Conservation (phyloP, 2,888 invertebrate species). For the Gymnosoma rotundatum region DNA sequence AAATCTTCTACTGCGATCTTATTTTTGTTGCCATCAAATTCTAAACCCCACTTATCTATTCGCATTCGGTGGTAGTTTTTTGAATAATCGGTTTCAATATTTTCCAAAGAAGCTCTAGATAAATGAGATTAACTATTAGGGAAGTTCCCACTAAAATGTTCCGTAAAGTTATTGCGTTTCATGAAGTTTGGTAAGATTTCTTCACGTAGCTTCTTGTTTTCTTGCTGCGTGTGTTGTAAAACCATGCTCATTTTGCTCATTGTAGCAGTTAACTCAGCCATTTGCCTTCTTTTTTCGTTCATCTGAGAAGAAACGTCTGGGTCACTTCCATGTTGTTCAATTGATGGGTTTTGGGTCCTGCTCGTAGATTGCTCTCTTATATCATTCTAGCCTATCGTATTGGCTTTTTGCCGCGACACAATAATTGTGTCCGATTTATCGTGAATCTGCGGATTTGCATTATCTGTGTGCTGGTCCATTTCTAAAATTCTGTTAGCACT, state of each 20-base stretch:
- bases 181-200: not conserved
- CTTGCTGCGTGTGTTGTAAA: not conserved
- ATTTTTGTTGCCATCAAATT: not conserved
- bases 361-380: too few species aligned
- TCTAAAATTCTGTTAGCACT: not conserved
- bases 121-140: not conserved
- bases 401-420: too few species aligned
- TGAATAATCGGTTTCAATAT: not conserved
- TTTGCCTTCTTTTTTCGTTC: not conserved
- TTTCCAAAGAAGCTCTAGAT: not conserved
- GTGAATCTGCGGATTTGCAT: not conserved
- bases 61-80: not conserved
- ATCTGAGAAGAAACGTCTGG: not conserved
- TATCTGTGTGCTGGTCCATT: not conserved
- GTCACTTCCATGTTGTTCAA: not conserved
- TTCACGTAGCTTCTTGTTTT: not conserved
- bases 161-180: too few species aligned
- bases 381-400: too few species aligned
- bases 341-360: too few species aligned
- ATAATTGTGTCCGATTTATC: not conserved
- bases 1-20: slow-evolving; percentile 4
- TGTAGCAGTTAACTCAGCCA: not conserved
- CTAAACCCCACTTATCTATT: slow-evolving; percentile 5
- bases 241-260: not conserved
- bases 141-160: too few species aligned